Evolutionary conservation across 2,113 vertebrate genomes (phyloP).

Genomic region (Eonycteris spelaea): DNA sequence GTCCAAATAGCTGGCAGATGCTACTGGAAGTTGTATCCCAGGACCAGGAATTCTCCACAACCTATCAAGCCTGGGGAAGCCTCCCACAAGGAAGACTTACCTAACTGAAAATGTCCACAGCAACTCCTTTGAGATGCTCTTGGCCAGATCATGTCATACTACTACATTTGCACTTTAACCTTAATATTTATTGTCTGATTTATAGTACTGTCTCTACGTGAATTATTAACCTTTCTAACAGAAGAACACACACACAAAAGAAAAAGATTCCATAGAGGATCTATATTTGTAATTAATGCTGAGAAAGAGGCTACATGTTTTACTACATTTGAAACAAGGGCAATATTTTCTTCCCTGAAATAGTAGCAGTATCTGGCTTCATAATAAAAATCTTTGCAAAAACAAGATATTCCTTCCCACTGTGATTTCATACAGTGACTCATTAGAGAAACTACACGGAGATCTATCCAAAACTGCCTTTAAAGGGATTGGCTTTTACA

Average conservation of each 20-base stretch:
- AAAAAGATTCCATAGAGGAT: slow-evolving; percentile 15
- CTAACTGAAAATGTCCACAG: background rate
- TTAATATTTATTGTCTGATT: background rate
- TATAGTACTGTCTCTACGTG: background rate
- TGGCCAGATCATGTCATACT: background rate
- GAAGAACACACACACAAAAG: background rate
- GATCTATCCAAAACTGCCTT: background rate
- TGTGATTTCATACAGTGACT: background rate
- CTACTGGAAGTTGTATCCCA: background rate
- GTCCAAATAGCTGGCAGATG: background rate
- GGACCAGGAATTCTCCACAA: background rate
- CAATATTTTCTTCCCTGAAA: background rate
- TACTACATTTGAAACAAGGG: background rate
- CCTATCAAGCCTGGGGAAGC: background rate
- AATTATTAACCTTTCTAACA: background rate
- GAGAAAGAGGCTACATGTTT: background rate
- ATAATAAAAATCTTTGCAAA: slow-evolving; percentile 28
- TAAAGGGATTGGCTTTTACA: background rate
- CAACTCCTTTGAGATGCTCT: background rate
- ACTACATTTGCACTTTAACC: background rate
- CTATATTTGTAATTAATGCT: background rate
- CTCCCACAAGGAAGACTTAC: background rate
- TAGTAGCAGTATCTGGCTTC: background rate
- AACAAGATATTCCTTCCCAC: background rate
- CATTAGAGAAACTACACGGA: slow-evolving; percentile 4